phyloP scores from a whole-genome alignment of 1,140 invertebrate genomes.

The Microvelia longipes region DNA sequence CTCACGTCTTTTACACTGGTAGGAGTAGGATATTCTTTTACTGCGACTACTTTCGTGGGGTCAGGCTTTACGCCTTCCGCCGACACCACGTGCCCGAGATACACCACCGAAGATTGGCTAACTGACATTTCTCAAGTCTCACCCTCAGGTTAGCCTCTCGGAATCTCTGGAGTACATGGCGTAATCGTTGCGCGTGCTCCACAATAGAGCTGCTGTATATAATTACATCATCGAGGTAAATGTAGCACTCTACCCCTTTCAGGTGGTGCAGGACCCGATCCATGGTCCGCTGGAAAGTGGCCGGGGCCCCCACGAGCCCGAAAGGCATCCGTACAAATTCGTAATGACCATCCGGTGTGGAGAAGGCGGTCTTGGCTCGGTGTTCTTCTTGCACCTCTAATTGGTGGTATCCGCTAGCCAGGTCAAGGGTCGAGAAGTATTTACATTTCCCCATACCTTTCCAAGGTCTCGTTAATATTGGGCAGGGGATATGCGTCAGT shows the following conservation, averaged over 20 bases:
- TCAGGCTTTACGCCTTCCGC: constrained; percentile 30
- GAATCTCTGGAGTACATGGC: constrained; percentile 28
- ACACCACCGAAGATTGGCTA: constrained; percentile 29
- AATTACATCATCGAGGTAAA: constrained; percentile 34
- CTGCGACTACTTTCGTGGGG: constrained; percentile 23
- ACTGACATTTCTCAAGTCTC: constrained; percentile 33
- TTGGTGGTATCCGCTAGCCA: constrained; percentile 26
- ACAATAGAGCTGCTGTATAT: constrained; percentile 25
- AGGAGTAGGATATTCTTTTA: not conserved
- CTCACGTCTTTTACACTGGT: constrained; percentile 26
- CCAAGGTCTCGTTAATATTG: constrained; percentile 6
- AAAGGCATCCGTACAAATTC: constrained; percentile 18
- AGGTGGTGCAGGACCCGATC: constrained; percentile 25
- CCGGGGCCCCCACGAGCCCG: constrained; percentile 15
- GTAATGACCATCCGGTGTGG: constrained; percentile 13
- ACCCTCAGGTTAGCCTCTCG: constrained; percentile 29
- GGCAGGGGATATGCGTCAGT: constrained; percentile 10
- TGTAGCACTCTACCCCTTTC: constrained; percentile 23
- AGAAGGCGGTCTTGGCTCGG: constrained; percentile 19
- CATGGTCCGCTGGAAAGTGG: constrained; percentile 22
- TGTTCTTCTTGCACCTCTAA: constrained; percentile 15
- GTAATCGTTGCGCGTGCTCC: constrained; percentile 22
- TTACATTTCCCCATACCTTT: not conserved
- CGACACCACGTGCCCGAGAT: constrained; percentile 31
- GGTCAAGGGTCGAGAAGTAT: constrained; percentile 20